Evolutionary conservation across 2,888 invertebrate genomes (phyloP).

Genomic region (Drosophila yooni): DNA sequence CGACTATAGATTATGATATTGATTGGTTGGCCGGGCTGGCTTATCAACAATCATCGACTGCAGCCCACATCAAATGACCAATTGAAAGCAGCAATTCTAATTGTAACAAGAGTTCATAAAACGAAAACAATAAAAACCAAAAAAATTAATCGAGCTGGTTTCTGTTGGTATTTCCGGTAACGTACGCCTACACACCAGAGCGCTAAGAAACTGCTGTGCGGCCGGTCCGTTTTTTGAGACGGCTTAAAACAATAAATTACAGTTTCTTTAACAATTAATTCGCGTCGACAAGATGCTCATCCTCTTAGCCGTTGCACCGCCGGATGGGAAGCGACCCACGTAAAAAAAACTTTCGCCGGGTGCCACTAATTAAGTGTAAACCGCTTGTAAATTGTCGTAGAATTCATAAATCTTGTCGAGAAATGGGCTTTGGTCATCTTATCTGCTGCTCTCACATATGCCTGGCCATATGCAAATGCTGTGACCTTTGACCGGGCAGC

Average conservation of each 20-base stretch:
- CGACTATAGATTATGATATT: slow-evolving; percentile 17
- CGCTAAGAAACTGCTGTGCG: slow-evolving; percentile 1
- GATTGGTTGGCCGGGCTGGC: slow-evolving; percentile 16
- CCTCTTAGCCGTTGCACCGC: background rate
- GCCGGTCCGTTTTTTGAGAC: slow-evolving; percentile 6
- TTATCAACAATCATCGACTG: slow-evolving; percentile 39
- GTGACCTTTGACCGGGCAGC: slow-evolving; percentile 63
- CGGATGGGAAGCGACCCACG: slow-evolving; percentile 61
- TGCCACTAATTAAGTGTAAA: slow-evolving; percentile 80
- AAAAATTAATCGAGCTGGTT: slow-evolving; percentile 37
- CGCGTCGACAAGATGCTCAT: slow-evolving; percentile 51
- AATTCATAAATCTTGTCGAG: slow-evolving; percentile 71
- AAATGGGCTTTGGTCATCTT: slow-evolving; percentile 22
- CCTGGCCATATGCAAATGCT: slow-evolving; percentile 35
- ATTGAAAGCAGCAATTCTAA: slow-evolving; percentile 62
- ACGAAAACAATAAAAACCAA: slow-evolving; percentile 28
- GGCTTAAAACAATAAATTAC: slow-evolving; percentile 74
- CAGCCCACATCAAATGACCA: slow-evolving; percentile 61
- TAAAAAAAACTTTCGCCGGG: slow-evolving; percentile 60
- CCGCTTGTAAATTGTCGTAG: slow-evolving; percentile 71
- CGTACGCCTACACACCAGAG: slow-evolving; percentile 39
- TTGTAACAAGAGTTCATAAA: slow-evolving; percentile 48
- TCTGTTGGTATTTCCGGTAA: slow-evolving; percentile 59
- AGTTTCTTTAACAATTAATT: slow-evolving; percentile 72
- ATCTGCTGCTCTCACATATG: slow-evolving; percentile 5